Evolutionary conservation across 2,888 invertebrate species (phyloP).

Genomic region (Ophioninae sp.): DNA sequence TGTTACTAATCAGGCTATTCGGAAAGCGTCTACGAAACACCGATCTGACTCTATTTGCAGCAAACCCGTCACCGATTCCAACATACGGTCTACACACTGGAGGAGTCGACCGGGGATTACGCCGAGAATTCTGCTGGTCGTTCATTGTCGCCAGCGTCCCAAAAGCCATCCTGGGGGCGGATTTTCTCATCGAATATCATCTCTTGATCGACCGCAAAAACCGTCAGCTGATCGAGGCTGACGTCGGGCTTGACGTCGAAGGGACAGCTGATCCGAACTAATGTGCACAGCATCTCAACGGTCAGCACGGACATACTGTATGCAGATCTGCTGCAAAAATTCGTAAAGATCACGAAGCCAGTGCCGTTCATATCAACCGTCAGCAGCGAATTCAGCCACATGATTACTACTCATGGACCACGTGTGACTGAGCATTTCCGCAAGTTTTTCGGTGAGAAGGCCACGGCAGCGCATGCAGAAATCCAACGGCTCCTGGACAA

Average conservation of each 20-base stretch:
- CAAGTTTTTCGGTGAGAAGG: slow-evolving; percentile 39
- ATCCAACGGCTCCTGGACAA: slow-evolving; percentile 26
- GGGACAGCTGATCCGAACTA: slow-evolving; percentile 21
- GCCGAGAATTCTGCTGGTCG: slow-evolving; percentile 34
- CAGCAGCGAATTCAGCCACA: slow-evolving; percentile 35
- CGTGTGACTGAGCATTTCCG: slow-evolving; percentile 41
- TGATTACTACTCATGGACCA: slow-evolving; percentile 40
- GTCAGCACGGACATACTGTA: slow-evolving; percentile 14
- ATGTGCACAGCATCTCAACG: slow-evolving; percentile 33
- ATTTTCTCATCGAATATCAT: slow-evolving; percentile 3
- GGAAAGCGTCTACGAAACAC: neutral
- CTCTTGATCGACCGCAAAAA: slow-evolving; percentile 20
- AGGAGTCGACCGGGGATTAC: slow-evolving; percentile 57
- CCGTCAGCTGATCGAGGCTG: slow-evolving; percentile 4
- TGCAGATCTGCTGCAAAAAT: slow-evolving; percentile 29
- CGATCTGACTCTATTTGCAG: slow-evolving; percentile 50
- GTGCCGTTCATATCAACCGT: neutral
- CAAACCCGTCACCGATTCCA: slow-evolving; percentile 46
- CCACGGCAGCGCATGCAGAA: slow-evolving; percentile 43
- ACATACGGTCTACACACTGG: slow-evolving; percentile 42
- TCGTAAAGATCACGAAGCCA: slow-evolving; percentile 43
- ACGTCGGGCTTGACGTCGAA: slow-evolving; percentile 30
- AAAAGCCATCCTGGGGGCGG: slow-evolving; percentile 23
- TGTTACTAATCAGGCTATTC: slow-evolving; percentile 38
- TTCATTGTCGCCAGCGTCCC: slow-evolving; percentile 36